Evolutionary conservation across 2,797 vertebrate species (phyloP), one percentile per base, ranked within the genome.

Genomic region (Xerus rutilus): DNA sequence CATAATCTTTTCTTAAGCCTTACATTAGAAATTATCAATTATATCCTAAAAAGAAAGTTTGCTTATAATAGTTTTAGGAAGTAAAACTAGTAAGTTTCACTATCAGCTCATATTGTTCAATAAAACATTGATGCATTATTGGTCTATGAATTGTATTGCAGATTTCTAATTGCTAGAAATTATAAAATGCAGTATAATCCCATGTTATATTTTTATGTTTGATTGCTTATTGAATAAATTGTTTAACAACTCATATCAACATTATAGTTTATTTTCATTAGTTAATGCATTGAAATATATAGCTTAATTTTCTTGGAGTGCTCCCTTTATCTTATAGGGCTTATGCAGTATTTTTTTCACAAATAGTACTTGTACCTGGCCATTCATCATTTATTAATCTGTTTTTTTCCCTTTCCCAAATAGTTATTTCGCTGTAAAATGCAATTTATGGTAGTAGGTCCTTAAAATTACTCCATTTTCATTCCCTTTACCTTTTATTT

Each of bases 401-500:
- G 6, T 17, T 32, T 15, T 77, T 62, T 64, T 64, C 69, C 32
- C 6, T 25, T 14, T 21, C 7, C 23, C 23, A 43, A 70, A 32
- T 88, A 57, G 3, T 59, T 67, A 62, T 82, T 96, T 18, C 14
- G 57, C 39, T 86, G 4, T 73, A 78, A 86, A 94, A 74, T 89
- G 28, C n/a, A 83, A 73, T 89, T 94, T 96, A 87, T 67, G 32
- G 43, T 89, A 45, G 82, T 39, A 82, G 45, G 23, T 18, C 21
- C 47, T 74, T 69, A 54, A 89, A 89, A 70, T 32, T 45, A 47
- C 52, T 89, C 0, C 21, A 72, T 76, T 94, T 95, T 90, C 79
- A 76, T 65, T 87, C 87, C 21, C 76, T 73, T 77, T 64, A 62
- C 5, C n/a, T 96, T 96, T 81, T 64, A 64, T 93, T 91, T 85